Evolutionary conservation across 2,797 vertebrate species (phyloP).

Genomic region (Cheirogaleus major): DNA sequence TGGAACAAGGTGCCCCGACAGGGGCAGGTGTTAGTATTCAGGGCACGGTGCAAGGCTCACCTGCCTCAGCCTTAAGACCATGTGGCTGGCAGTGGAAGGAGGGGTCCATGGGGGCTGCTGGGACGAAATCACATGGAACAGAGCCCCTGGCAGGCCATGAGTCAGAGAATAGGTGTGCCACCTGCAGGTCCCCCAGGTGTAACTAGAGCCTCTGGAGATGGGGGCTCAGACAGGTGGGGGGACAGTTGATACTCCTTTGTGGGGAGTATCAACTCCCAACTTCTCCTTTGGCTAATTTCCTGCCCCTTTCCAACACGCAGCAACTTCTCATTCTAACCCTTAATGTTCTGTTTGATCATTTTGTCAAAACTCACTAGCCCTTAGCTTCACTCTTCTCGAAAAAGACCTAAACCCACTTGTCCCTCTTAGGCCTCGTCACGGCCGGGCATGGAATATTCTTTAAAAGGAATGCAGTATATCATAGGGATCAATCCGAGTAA

Average conservation of each 20-base stretch:
- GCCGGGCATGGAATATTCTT: background rate
- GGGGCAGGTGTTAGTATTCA: slow-evolving; percentile 64
- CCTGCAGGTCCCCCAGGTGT: background rate
- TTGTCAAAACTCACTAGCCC: background rate
- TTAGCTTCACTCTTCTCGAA: background rate
- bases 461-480: background rate
- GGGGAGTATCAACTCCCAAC: background rate
- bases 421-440: background rate
- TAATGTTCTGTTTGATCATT: background rate
- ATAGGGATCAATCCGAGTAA: background rate
- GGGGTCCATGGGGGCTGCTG: background rate
- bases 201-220: background rate
- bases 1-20: background rate
- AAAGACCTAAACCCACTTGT: background rate
- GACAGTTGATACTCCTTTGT: background rate
- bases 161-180: background rate
- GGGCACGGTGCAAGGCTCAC: slow-evolving; percentile 32
- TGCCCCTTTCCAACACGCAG: background rate
- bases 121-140: background rate
- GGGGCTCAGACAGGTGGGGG: background rate
- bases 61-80: slow-evolving; percentile 6
- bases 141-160: background rate
- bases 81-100: background rate
- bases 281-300: background rate
- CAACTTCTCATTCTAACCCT: background rate